These are phyloP conservation scores for Myrmecobius fasciatus DNA, from an alignment of 2,113 vertebrate genomes.

Conservation along the genomic window DNA sequence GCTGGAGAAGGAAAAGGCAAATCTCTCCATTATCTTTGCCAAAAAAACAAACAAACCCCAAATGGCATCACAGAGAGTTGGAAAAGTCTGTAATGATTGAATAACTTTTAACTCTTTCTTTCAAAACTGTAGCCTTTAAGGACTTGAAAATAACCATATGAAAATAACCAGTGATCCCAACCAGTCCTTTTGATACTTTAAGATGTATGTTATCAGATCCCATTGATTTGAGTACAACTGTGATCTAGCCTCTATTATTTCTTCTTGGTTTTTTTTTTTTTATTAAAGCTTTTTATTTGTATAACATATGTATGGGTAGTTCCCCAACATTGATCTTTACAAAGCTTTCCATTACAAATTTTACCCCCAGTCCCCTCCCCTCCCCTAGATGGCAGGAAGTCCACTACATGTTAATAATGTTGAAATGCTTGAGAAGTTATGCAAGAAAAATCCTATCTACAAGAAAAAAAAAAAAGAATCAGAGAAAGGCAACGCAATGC, in stretches of 20 bases:
- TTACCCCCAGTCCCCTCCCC: too few species aligned
- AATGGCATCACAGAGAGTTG: background rate
- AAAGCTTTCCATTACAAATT: too few species aligned
- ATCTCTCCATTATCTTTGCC: background rate
- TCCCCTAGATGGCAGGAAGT: too few species aligned
- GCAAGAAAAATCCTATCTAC: too few species aligned
- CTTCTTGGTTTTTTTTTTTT: too few species aligned
- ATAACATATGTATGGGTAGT: too few species aligned
- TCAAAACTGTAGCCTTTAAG: background rate
- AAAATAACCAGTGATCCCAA: background rate
- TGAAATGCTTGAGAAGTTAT: too few species aligned
- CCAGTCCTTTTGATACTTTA: background rate
- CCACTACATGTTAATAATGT: too few species aligned
- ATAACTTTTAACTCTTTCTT: background rate
- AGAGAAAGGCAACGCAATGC: too few species aligned
- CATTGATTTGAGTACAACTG: constrained; percentile 9
- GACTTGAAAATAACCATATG: background rate
- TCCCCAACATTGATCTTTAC: too few species aligned
- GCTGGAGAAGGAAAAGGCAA: background rate
- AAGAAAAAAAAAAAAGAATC: too few species aligned
- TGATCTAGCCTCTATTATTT: background rate
- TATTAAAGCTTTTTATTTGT: too few species aligned
- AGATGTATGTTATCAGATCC: background rate
- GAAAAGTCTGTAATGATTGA: background rate
- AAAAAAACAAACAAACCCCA: background rate